Evolutionary conservation across 1,140 invertebrate species (phyloP).

Genomic region (Brachionus angularis): DNA sequence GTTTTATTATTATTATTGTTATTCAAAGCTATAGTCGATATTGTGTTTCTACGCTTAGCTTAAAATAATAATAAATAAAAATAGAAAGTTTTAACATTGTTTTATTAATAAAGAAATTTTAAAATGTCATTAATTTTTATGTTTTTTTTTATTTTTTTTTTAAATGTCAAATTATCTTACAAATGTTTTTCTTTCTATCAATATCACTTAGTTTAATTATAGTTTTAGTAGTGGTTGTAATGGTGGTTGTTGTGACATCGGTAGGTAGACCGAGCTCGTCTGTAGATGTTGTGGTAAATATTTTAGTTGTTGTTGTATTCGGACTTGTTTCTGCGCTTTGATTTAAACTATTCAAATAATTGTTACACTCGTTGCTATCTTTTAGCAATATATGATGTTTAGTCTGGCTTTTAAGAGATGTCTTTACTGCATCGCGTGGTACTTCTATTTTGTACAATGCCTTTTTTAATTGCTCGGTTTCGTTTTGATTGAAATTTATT

Average conservation of each 20-base stretch:
- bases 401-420: not conserved
- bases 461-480: slow-evolving; percentile 8
- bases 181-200: slow-evolving; percentile 19
- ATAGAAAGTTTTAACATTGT: not conserved
- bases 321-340: too few relatives aligned
- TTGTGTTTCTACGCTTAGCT: slow-evolving; percentile 40
- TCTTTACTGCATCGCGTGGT: not conserved
- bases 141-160: slow-evolving; percentile 13
- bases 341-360: too few relatives aligned
- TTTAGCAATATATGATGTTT: too few relatives aligned
- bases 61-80: slow-evolving; percentile 13
- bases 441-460: slow-evolving; percentile 5
- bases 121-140: too few relatives aligned
- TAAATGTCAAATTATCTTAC: slow-evolving; percentile 9
- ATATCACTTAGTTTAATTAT: slow-evolving; percentile 14
- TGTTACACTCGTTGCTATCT: too few relatives aligned
- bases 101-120: not conserved
- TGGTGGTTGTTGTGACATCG: slow-evolving; percentile 12
- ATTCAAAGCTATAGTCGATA: slow-evolving; percentile 19
- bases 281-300: not conserved
- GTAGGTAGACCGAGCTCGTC: too few relatives aligned
- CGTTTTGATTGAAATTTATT: not conserved
- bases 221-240: slow-evolving; percentile 25
- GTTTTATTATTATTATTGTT: not conserved
- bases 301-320: not conserved